Evolutionary conservation across 2,113 vertebrate species (phyloP).

Genomic region (Lynx canadensis): DNA sequence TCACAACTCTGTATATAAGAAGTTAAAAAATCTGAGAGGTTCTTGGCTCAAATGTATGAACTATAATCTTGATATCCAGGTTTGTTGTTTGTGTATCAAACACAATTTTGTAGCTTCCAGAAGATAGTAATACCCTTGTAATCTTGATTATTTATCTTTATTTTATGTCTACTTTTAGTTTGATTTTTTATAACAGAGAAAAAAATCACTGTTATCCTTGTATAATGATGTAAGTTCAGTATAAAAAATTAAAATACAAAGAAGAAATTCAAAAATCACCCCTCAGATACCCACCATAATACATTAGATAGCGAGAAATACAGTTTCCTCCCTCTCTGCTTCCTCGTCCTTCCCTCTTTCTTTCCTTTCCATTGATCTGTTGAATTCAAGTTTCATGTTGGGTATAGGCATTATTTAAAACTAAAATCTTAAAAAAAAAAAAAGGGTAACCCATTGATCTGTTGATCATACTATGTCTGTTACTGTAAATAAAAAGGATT

Average conservation of each 20-base stretch:
- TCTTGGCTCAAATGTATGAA: background rate
- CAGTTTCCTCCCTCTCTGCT: background rate
- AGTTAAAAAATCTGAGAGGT: background rate
- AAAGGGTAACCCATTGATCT: background rate
- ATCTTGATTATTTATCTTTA: background rate
- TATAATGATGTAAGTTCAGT: background rate
- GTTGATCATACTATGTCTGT: background rate
- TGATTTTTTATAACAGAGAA: background rate
- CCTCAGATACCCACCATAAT: background rate
- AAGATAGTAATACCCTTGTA: background rate
- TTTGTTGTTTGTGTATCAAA: background rate
- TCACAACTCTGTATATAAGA: background rate
- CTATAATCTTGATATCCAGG: background rate
- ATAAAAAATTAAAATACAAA: constrained; percentile 42
- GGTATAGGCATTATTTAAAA: too few species aligned
- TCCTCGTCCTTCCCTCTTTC: background rate
- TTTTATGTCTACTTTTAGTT: background rate
- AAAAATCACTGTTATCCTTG: background rate
- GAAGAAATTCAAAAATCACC: background rate
- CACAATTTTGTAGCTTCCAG: background rate
- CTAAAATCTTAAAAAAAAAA: too few species aligned
- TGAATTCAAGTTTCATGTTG: background rate
- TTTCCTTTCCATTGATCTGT: background rate
- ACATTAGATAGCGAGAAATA: background rate
- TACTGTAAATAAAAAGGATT: constrained; percentile 38